Percentiles rank a stretch among this genome's conserved stretches.
These are phyloP conservation scores for Porites evermanni DNA, from an alignment of 92 coral and sea anemone genomes.

Conservation along the genomic window DNA sequence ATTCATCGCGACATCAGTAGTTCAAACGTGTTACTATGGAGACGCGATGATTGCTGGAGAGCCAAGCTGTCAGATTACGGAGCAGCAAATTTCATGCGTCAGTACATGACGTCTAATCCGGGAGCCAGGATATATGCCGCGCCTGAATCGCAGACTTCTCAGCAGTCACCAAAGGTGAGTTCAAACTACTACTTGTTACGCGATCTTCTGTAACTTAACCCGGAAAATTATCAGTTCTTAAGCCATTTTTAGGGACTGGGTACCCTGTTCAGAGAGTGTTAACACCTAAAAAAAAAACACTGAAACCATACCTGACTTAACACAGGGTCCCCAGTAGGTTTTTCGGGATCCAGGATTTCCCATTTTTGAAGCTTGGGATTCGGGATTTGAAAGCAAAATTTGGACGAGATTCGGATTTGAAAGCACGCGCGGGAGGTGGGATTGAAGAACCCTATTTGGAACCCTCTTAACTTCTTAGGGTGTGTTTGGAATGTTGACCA, in stretches of 20 bases:
- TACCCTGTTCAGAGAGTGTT: too few species aligned
- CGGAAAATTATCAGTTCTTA: constrained; percentile 67
- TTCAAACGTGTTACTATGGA: constrained; percentile 96
- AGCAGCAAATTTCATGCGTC: constrained; percentile 97
- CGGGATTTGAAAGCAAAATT: too few species aligned
- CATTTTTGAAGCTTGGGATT: too few species aligned
- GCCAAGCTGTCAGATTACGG: constrained; percentile 98
- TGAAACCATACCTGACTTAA: too few species aligned
- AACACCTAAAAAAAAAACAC: too few species aligned
- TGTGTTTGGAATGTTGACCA: too few species aligned
- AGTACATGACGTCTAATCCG: constrained; percentile 93
- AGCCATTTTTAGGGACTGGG: constrained; percentile 42
- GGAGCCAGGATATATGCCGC: constrained; percentile 99
- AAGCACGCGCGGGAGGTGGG: too few species aligned
- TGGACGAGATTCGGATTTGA: too few species aligned
- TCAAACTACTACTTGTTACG: neutral
- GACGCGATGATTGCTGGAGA: constrained; percentile 86
- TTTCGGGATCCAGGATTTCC: too few species aligned
- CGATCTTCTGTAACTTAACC: constrained; percentile 64
- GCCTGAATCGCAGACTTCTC: constrained; percentile 88
- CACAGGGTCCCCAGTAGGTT: too few species aligned
- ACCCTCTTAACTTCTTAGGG: too few species aligned
- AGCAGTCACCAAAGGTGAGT: constrained; percentile 93
- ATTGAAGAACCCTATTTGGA: too few species aligned
- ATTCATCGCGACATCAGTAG: constrained; percentile 97